These are phyloP conservation scores for Noturus placidus DNA, from an alignment of 2,113 vertebrate species.

Conservation along the genomic window DNA sequence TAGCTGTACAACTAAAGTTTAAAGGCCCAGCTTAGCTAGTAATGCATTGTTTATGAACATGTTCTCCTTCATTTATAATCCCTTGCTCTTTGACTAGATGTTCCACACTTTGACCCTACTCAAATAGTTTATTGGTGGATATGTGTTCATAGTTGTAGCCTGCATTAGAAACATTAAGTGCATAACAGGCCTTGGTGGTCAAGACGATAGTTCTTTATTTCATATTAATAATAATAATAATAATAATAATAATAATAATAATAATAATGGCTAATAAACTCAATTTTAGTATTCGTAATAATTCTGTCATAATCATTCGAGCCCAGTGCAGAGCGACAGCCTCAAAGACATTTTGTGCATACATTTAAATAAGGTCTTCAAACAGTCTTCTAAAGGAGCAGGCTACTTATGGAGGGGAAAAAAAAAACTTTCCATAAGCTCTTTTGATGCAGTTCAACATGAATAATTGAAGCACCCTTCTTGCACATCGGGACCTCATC, in stretches of 20 bases:
- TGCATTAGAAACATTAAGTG: not conserved
- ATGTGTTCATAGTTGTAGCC: not conserved
- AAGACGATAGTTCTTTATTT: not conserved
- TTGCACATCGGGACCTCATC: conserved; percentile 64
- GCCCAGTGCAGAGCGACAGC: not conserved
- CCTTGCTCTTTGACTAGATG: too few relatives aligned
- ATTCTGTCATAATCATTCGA: not conserved
- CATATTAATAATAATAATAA: not conserved
- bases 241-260: not conserved
- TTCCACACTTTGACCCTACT: not conserved
- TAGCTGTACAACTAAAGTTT: not conserved
- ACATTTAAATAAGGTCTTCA: conserved; percentile 49
- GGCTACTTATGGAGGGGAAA: not conserved
- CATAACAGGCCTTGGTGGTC: not conserved
- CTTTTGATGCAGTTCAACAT: conserved; percentile 64
- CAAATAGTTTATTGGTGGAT: not conserved
- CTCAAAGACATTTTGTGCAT: conserved; percentile 16
- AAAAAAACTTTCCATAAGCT: conserved; percentile 44
- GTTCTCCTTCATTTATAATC: not conserved
- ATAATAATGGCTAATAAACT: not conserved
- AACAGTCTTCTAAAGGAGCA: conserved; percentile 46
- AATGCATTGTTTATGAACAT: not conserved
- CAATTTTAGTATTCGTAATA: not conserved
- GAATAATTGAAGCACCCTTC: conserved; percentile 64
- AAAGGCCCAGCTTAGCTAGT: not conserved